These are phyloP conservation scores for Grus americana DNA, from an alignment of 2,113 vertebrate genomes.

Conservation along the genomic window DNA sequence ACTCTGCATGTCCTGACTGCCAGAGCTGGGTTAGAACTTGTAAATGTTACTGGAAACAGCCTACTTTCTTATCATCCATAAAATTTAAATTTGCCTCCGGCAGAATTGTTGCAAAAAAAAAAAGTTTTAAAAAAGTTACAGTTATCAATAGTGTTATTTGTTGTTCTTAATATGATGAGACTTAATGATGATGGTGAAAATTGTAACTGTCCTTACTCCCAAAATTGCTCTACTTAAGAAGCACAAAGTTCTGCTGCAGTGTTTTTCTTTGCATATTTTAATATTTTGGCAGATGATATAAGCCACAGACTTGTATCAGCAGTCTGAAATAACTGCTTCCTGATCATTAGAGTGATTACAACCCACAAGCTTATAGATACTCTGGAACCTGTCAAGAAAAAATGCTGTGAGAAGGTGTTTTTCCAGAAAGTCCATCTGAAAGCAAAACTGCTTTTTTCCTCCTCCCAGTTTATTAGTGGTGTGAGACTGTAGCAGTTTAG, in stretches of 20 bases:
- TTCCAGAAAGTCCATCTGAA: not conserved
- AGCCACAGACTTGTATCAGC: not conserved
- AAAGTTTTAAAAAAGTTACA: not conserved
- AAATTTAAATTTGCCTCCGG: not conserved
- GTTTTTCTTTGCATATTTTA: not conserved
- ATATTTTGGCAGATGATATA: not conserved
- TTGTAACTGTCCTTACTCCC: not conserved
- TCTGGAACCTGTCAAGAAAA: not conserved
- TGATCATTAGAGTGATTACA: not conserved
- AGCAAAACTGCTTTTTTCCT: not conserved
- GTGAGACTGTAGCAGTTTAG: not conserved
- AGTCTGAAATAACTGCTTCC: not conserved
- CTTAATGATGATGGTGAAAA: not conserved
- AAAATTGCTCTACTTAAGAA: not conserved
- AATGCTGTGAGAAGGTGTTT: not conserved
- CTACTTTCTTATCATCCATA: not conserved
- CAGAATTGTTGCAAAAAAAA: not conserved
- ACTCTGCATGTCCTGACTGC: not conserved
- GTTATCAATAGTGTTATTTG: not conserved
- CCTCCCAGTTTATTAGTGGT: not conserved
- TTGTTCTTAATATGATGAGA: not conserved
- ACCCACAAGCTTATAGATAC: not conserved
- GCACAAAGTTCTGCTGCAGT: not conserved
- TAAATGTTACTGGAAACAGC: not conserved
- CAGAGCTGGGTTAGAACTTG: not conserved